Evolutionary conservation across 2,888 invertebrate genomes (phyloP).

Genomic region (Melipona bicolor): DNA sequence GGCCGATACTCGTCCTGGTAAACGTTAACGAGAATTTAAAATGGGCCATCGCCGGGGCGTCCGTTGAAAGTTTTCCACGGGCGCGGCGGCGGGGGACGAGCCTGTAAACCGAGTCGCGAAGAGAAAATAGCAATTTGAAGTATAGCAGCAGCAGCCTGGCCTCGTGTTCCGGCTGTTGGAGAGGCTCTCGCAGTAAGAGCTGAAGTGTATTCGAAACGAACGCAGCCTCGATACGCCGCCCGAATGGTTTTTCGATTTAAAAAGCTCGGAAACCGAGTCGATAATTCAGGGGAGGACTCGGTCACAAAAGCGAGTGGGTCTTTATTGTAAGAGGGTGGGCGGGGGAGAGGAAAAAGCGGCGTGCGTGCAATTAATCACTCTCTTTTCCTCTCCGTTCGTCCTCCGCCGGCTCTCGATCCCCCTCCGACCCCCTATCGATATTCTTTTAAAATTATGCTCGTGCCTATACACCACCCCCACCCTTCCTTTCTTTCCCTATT

Average conservation of each 20-base stretch:
- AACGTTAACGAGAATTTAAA: conserved; percentile 53
- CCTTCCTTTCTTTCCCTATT: neutral
- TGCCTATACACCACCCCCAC: no score
- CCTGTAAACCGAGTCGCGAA: conserved; percentile 36
- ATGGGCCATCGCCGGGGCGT: conserved; percentile 22
- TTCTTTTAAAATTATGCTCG: conserved; percentile 2
- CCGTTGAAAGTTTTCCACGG: conserved; percentile 16
- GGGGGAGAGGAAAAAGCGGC: neutral
- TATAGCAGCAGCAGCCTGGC: conserved; percentile 16
- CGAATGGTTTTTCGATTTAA: conserved; percentile 34
- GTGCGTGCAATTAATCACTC: conserved; percentile 34
- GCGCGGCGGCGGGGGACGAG: conserved; percentile 20
- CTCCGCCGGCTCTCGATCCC: neutral
- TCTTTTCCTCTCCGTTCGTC: conserved; percentile 1
- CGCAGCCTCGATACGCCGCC: conserved; percentile 25
- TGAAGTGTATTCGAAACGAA: conserved; percentile 26
- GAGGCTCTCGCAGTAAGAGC: neutral
- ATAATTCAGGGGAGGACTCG: conserved; percentile 23
- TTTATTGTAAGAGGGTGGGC: conserved; percentile 8
- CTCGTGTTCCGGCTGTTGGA: conserved; percentile 25
- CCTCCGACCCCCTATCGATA: neutral
- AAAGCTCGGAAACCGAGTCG: conserved; percentile 16
- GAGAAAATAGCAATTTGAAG: conserved; percentile 52
- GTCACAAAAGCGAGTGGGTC: conserved; percentile 1
- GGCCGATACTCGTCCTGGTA: neutral